Conservation (phyloP, 2,888 invertebrate species). For the Limenitis camilla region DNA sequence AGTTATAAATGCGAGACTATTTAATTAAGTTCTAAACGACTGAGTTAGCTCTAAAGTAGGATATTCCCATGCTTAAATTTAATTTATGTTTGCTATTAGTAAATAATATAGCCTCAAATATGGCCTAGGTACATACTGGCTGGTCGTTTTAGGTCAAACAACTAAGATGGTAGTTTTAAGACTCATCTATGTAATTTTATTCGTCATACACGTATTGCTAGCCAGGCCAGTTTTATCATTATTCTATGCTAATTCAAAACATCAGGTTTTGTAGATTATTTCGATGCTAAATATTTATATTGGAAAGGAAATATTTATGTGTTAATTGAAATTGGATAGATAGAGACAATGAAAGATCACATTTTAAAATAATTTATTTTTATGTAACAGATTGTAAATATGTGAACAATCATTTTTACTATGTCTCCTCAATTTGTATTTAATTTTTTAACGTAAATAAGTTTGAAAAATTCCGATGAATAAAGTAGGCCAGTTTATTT, state of each 20-base stretch:
- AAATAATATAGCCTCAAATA: slow-evolving; percentile 14
- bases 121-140: slow-evolving; percentile 9
- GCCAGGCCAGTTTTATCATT: slow-evolving; percentile 15
- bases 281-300: background rate
- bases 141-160: slow-evolving; percentile 17
- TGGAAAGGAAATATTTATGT: background rate
- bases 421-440: no score
- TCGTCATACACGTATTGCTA: slow-evolving; percentile 11
- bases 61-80: slow-evolving; percentile 9
- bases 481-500: no score
- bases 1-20: no score
- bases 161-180: slow-evolving; percentile 15
- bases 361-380: background rate
- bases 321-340: background rate
- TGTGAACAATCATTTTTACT: no score
- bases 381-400: background rate
- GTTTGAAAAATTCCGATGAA: no score
- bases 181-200: slow-evolving; percentile 13
- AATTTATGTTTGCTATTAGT: slow-evolving; percentile 8
- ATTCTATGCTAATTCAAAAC: slow-evolving; percentile 16
- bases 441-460: no score
- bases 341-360: background rate
- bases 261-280: slow-evolving; percentile 2
- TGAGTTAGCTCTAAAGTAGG: background rate
- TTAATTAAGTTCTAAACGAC: no score